A percentile compares a stretch with the other conserved stretches of the same genome.
phyloP scores from a whole-genome alignment of 2,888 invertebrate genomes.

The Scaeva pyrastri region DNA sequence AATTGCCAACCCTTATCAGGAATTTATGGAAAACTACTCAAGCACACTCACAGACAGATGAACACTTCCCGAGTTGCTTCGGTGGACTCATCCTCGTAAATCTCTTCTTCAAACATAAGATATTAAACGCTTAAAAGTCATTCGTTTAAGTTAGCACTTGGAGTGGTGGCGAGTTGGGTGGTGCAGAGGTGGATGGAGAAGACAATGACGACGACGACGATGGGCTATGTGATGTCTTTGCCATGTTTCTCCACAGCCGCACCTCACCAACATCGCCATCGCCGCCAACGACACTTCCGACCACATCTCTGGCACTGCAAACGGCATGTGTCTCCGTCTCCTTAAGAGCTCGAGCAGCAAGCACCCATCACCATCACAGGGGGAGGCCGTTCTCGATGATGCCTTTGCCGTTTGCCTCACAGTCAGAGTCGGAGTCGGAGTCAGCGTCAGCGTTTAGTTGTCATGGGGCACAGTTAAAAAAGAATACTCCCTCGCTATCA shows the following conservation, averaged over 20 bases:
- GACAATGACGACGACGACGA: background rate
- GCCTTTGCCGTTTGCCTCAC: background rate
- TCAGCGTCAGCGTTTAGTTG: conserved; percentile 11
- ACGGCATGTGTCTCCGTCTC: conserved; percentile 56
- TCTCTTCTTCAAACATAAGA: conserved; percentile 69
- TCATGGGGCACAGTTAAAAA: conserved; percentile 16
- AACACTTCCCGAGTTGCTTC: conserved; percentile 36
- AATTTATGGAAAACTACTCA: conserved; percentile 62
- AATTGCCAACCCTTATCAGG: conserved; percentile 14
- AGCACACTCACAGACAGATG: conserved; percentile 36
- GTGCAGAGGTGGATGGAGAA: background rate
- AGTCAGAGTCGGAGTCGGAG: too few species aligned
- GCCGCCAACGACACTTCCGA: conserved; percentile 50
- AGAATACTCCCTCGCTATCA: conserved; percentile 71
- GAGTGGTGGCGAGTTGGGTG: background rate
- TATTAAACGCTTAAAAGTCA: conserved; percentile 76
- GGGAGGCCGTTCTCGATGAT: conserved; percentile 9
- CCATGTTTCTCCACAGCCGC: conserved; percentile 37
- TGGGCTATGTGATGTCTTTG: conserved; percentile 43
- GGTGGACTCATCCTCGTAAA: conserved; percentile 72
- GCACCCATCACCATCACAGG: conserved; percentile 18
- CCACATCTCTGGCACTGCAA: conserved; percentile 52
- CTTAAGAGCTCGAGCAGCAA: background rate
- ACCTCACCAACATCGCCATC: background rate
- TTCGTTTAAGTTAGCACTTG: conserved; percentile 59